Percentiles rank a stretch among this genome's conserved stretches.
Evolutionary conservation across 1,140 invertebrate species (phyloP).

Genomic region (Idris sp.): DNA sequence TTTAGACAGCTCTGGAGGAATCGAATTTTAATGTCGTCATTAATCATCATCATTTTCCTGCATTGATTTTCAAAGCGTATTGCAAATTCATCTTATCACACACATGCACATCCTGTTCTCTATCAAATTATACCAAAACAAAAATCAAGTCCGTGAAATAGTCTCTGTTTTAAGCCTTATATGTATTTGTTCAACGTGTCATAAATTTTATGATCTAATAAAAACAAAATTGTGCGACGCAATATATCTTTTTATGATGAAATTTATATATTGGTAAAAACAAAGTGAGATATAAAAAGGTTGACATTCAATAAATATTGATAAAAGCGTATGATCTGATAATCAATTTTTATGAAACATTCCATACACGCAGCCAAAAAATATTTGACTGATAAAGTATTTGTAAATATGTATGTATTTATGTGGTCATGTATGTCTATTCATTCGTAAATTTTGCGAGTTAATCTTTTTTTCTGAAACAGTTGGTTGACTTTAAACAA

Average conservation of each 20-base stretch:
- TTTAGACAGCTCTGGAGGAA: conserved; percentile 34
- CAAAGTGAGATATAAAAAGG: conserved; percentile 14
- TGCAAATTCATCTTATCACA: background rate
- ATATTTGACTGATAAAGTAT: too few relatives aligned
- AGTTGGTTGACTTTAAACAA: conserved; percentile 4
- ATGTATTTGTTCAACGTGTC: conserved; percentile 17
- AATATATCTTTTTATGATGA: conserved; percentile 25
- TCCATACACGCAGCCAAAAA: too few relatives aligned
- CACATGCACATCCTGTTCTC: background rate
- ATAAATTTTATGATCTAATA: conserved; percentile 51
- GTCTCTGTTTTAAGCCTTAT: conserved; percentile 17
- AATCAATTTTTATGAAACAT: conserved; percentile 5
- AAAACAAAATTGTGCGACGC: conserved; percentile 26
- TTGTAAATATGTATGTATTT: too few relatives aligned
- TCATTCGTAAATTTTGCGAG: too few relatives aligned
- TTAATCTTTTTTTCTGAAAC: conserved; percentile 31
- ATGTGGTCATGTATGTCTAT: too few relatives aligned
- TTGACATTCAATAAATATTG: conserved; percentile 10
- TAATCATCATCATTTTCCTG: conserved; percentile 5
- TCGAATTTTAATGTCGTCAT: conserved; percentile 25
- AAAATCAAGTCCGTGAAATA: conserved; percentile 32
- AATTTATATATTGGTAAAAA: conserved; percentile 19
- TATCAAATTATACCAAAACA: conserved; percentile 7
- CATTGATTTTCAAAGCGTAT: conserved; percentile 5
- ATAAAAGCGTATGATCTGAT: conserved; percentile 2